These are phyloP conservation scores for Hemistola chrysoprasaria DNA, from an alignment of 2,888 invertebrate genomes.

Conservation along the genomic window DNA sequence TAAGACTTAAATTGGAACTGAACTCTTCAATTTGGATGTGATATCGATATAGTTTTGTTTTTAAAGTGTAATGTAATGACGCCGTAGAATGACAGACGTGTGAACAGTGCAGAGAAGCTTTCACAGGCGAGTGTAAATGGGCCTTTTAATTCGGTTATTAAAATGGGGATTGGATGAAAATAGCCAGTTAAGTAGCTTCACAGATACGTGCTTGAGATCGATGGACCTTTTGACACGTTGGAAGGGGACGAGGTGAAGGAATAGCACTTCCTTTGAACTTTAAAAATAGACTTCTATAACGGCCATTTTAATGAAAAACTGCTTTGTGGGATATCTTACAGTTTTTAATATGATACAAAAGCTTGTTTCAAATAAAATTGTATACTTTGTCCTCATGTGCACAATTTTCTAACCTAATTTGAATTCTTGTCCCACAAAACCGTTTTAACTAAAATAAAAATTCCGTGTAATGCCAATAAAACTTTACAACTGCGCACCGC, in stretches of 20 bases:
- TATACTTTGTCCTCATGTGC: no score
- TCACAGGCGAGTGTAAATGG: slow-evolving; percentile 58
- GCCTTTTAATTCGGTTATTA: slow-evolving; percentile 38
- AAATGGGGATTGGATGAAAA: slow-evolving; percentile 30
- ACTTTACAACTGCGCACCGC: slow-evolving; percentile 32
- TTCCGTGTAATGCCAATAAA: slow-evolving; percentile 31
- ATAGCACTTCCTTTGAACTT: slow-evolving; percentile 11
- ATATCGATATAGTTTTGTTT: slow-evolving; percentile 37
- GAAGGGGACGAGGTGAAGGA: slow-evolving; percentile 23
- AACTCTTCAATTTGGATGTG: slow-evolving; percentile 31
- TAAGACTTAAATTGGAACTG: slow-evolving; percentile 39
- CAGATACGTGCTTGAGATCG: slow-evolving; percentile 26
- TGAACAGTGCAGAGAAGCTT: slow-evolving; percentile 60
- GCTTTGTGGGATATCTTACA: no score
- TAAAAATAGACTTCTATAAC: slow-evolving; percentile 1
- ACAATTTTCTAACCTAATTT: slow-evolving; percentile 13
- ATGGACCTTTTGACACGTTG: slow-evolving; percentile 21
- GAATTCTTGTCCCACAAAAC: slow-evolving; percentile 22
- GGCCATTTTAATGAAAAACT: no score
- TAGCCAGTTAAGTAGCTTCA: slow-evolving; percentile 30
- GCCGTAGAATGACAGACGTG: slow-evolving; percentile 67
- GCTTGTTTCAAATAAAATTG: no score
- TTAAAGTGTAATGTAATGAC: slow-evolving; percentile 30
- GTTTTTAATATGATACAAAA: no score
- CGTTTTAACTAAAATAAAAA: slow-evolving; percentile 27